Evolutionary conservation across 53 echinoderm and acorn worm genomes (phyloP).

Genomic region (Holothuria scabra): DNA sequence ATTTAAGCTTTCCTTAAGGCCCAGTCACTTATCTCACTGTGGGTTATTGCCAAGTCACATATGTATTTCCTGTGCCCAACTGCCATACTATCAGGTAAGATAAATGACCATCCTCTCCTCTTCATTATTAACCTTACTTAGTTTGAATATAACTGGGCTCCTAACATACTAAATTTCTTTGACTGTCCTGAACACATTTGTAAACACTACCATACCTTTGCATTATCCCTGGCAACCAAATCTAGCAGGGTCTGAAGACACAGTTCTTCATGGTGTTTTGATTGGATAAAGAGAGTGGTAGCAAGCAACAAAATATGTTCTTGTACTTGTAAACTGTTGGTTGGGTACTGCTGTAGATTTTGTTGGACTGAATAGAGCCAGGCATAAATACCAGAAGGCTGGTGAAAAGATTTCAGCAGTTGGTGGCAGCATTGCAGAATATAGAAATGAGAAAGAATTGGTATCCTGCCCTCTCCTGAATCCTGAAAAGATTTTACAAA

Average conservation of each 20-base stretch:
- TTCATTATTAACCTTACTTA: too few species aligned
- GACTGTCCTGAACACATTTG: too few species aligned
- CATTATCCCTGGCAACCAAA: slow-evolving; percentile 13
- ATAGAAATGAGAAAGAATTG: background rate
- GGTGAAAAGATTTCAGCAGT: background rate
- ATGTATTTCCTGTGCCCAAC: too few species aligned
- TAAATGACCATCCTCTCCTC: too few species aligned
- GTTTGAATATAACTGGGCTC: too few species aligned
- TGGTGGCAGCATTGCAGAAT: background rate
- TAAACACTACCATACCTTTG: slow-evolving; percentile 1
- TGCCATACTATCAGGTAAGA: too few species aligned
- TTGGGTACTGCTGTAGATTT: slow-evolving; percentile 2
- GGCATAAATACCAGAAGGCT: slow-evolving; percentile 1
- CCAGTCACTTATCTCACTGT: too few species aligned
- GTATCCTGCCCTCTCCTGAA: background rate
- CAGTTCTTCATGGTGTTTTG: background rate
- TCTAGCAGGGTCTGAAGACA: slow-evolving; percentile 1
- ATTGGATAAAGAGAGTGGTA: background rate
- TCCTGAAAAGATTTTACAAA: background rate
- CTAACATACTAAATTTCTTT: too few species aligned
- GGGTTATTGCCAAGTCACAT: too few species aligned
- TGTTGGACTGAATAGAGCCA: slow-evolving; percentile 6
- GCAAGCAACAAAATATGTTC: slow-evolving; percentile 3
- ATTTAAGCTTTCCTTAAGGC: too few species aligned
- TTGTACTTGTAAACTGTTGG: slow-evolving; percentile 14